phyloP scores from a whole-genome alignment of 2,797 vertebrate species.

The Benthosema pterotum region DNA sequence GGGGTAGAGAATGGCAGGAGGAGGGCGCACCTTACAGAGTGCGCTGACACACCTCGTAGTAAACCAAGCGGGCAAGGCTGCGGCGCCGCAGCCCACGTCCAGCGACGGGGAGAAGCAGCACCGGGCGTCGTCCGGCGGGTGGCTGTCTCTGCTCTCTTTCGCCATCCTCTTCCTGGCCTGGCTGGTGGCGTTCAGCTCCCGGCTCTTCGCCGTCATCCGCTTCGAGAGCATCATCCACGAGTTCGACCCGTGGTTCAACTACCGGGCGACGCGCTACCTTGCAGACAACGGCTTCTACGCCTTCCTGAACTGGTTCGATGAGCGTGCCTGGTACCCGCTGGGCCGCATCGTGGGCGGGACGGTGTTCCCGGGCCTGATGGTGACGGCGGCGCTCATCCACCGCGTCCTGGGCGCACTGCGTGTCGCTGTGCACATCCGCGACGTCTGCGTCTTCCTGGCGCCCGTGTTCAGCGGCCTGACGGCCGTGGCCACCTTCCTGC shows the following conservation, averaged over 20 bases:
- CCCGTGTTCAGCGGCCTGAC: constrained; percentile 92
- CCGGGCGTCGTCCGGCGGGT: constrained; percentile 92
- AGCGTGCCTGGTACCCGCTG: too few relatives aligned
- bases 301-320: too few relatives aligned
- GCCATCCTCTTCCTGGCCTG: constrained; percentile 98
- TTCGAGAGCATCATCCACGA: constrained; percentile 99
- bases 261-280: too few relatives aligned
- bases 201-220: constrained; percentile 98
- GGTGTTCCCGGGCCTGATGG: constrained; percentile 91
- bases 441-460: constrained; percentile 90
- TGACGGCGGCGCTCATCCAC: constrained; percentile 91
- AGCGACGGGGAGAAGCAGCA: constrained; percentile 92
- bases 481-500: constrained; percentile 89
- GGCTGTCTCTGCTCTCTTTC: constrained; percentile 97
- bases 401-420: constrained; percentile 91
- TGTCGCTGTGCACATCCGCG: constrained; percentile 90
- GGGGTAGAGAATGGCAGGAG: constrained; percentile 40
- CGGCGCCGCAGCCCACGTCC: constrained; percentile 85
- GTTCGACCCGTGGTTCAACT: constrained; percentile 94
- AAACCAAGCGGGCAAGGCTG: constrained; percentile 87
- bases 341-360: too few relatives aligned
- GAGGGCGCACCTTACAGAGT: constrained; percentile 39
- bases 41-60: constrained; percentile 66
- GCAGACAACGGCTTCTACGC: constrained; percentile 30
- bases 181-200: constrained; percentile 97